Conservation (phyloP, 2,888 invertebrate genomes). For the Prenolepis imparis region DNA sequence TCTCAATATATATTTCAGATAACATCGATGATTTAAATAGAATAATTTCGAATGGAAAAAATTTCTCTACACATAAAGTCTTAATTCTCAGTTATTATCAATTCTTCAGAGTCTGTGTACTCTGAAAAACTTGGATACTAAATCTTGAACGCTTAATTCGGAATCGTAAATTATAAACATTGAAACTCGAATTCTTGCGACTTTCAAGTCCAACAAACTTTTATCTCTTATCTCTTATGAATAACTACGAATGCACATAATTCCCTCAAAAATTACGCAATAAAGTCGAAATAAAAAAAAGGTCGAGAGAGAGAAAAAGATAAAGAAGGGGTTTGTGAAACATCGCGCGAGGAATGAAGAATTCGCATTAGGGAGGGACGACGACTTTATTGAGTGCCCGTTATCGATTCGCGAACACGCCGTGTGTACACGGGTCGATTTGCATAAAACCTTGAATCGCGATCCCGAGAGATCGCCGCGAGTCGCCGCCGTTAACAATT, state of each 20-base stretch:
- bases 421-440: slow-evolving; percentile 52
- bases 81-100: slow-evolving; percentile 23
- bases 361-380: slow-evolving; percentile 35
- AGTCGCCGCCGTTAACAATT: slow-evolving; percentile 65
- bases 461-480: slow-evolving; percentile 61
- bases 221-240: neutral
- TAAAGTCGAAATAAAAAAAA: slow-evolving; percentile 4
- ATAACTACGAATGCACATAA: slow-evolving; percentile 22
- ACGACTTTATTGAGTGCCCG: slow-evolving; percentile 67
- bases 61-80: neutral
- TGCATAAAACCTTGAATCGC: slow-evolving; percentile 73
- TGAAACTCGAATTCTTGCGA: neutral
- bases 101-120: neutral
- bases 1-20: slow-evolving; percentile 13
- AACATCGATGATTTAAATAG: slow-evolving; percentile 35
- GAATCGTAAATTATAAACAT: neutral
- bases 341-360: neutral
- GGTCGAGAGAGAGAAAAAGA: neutral
- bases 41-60: slow-evolving; percentile 13
- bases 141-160: slow-evolving; percentile 10
- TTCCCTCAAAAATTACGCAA: neutral
- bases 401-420: slow-evolving; percentile 62
- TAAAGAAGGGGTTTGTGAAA: neutral
- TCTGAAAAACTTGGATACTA: neutral
- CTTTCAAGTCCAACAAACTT: neutral